Base-by-base conservation (phyloP, 2,888 invertebrate species). In the Cantharis nigra region DNA sequence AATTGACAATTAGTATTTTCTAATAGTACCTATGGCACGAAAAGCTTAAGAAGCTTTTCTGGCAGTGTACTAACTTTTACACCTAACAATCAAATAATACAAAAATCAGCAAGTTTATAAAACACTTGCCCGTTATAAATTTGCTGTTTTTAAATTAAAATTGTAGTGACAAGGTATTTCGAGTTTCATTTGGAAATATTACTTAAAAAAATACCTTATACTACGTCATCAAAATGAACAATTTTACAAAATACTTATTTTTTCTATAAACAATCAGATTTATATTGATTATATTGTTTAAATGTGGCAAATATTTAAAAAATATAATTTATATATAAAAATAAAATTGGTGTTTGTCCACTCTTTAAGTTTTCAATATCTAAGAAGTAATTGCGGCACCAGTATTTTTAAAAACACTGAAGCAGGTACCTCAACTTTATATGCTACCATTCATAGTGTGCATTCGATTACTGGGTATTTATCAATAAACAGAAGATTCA, bases 261-360 rank as follows among this genome's bases (percentile, higher is more conserved):
- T 49, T 49, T 49, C 49, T 49, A 49, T 49, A 49, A 49, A 49
- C n/a, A 49, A 49, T 49, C 49, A 49, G 49, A 13, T 30, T 30
- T 30, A 30, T 30, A 30, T 30, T n/a, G 49, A 49, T 49, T 49
- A 49, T 49, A 49, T 49, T n/a, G 49, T 49, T 49, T 49, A 49
- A 49, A 75, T 75, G 74, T 79, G 74, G 79, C 77, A 78, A 80
- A 78, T 78, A 49, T 49, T 76, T 70, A 85, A 85, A 83, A 86
- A 86, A 86, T 85, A 85, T 85, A 86, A 83, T 83, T 83, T 85
- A 82, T 80, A 83, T 86, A 86, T 85, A 86, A 86, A 86, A 86
- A 86, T 86, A 86, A 85, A 85, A 83, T 85, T 85, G 86, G 83
- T 85, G 85, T 85, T 85, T 82, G 79, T 80, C 83, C 81, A 82